These are phyloP conservation scores for Chydorus sphaericus DNA, from an alignment of 2,888 invertebrate genomes.

Conservation along the genomic window DNA sequence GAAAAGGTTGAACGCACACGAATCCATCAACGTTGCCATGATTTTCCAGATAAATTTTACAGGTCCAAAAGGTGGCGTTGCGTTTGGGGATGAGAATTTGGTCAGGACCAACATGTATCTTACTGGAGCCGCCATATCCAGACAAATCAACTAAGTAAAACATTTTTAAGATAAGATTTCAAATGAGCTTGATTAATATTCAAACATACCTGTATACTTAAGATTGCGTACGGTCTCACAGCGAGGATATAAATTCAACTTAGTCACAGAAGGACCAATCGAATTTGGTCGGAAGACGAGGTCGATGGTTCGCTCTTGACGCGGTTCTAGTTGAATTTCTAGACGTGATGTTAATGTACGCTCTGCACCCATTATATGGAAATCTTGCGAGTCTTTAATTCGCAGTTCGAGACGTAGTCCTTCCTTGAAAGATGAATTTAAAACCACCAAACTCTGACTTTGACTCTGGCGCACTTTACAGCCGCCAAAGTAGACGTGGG, in stretches of 20 bases:
- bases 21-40: slow-evolving; percentile 4
- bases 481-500: slow-evolving; percentile 6
- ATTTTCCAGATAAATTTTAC: background rate
- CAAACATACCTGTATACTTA: background rate
- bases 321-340: background rate
- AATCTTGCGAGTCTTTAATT: background rate
- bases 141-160: background rate
- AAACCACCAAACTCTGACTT: background rate
- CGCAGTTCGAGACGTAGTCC: background rate
- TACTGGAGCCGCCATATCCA: slow-evolving; percentile 1
- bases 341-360: background rate
- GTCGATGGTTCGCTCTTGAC: background rate
- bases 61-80: background rate
- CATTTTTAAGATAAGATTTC: background rate
- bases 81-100: background rate
- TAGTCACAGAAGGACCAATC: background rate
- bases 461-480: background rate
- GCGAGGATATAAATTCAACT: slow-evolving; percentile 5
- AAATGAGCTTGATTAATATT: background rate
- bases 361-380: background rate
- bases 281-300: background rate
- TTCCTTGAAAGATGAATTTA: slow-evolving; percentile 3
- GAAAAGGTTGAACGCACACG: background rate
- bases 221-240: background rate
- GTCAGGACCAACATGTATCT: background rate